Conservation (phyloP, 1,140 invertebrate species). For the Ostrea edulis region DNA sequence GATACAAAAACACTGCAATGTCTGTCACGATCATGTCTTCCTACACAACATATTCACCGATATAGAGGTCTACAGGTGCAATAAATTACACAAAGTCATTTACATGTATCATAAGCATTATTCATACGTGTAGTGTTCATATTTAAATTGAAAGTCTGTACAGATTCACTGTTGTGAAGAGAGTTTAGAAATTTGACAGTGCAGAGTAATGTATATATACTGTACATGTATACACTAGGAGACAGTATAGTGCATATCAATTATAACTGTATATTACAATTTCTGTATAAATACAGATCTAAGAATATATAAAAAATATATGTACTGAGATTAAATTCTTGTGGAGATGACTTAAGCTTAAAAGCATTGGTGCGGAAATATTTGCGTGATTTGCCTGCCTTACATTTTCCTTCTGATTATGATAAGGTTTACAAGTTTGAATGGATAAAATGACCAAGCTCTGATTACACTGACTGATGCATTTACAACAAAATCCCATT, state of each 20-base stretch:
- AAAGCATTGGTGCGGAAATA: background rate
- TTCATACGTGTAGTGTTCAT: background rate
- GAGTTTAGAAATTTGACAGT: background rate
- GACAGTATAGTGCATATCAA: no score
- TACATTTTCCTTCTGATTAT: background rate
- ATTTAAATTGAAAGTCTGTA: background rate
- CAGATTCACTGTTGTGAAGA: background rate
- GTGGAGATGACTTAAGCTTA: background rate
- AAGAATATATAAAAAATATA: background rate
- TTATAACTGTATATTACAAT: background rate
- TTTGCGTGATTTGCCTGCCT: background rate
- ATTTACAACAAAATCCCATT: background rate
- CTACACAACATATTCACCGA: background rate
- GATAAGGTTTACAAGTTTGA: background rate
- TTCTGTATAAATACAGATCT: background rate
- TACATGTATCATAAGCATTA: background rate
- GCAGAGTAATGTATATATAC: background rate
- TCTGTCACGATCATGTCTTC: background rate
- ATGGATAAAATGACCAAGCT: background rate
- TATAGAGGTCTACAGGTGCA: background rate
- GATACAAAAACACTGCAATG: background rate
- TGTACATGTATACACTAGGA: background rate
- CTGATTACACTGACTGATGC: background rate
- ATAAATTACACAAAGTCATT: background rate
- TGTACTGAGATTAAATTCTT: background rate